These are phyloP conservation scores for Oreochromis niloticus DNA, from an alignment of 2,113 vertebrate species.

Conservation along the genomic window DNA sequence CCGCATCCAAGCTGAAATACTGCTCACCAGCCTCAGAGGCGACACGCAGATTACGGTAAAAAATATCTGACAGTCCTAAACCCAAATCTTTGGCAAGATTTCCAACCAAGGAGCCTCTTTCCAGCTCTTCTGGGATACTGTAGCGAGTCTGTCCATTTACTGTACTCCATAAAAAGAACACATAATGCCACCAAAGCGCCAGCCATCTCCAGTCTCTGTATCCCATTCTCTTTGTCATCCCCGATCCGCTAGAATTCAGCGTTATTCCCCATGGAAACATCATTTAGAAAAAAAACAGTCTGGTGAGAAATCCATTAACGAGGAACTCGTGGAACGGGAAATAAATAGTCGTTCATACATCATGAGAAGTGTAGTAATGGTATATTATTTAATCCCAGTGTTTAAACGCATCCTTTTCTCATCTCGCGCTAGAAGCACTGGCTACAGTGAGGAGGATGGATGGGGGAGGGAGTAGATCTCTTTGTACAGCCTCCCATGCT, in stretches of 20 bases:
- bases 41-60: constrained; percentile 71
- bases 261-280: background rate
- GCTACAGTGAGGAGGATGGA: background rate
- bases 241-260: constrained; percentile 6
- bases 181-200: constrained; percentile 47
- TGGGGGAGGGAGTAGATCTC: constrained; percentile 45
- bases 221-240: constrained; percentile 52
- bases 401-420: background rate
- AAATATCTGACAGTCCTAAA: constrained; percentile 68
- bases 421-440: background rate
- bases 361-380: background rate
- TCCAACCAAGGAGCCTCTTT: constrained; percentile 70
- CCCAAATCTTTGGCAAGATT: constrained; percentile 77
- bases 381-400: background rate
- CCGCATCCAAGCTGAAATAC: constrained; percentile 76
- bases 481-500: constrained; percentile 33
- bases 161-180: constrained; percentile 60
- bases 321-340: background rate
- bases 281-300: background rate
- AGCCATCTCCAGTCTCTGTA: constrained; percentile 49
- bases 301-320: background rate
- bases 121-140: constrained; percentile 71
- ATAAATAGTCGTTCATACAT: background rate
- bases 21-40: constrained; percentile 70
- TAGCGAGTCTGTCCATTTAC: constrained; percentile 63